Conservation (phyloP, 2,888 invertebrate species). For the Orthosia gothica region DNA sequence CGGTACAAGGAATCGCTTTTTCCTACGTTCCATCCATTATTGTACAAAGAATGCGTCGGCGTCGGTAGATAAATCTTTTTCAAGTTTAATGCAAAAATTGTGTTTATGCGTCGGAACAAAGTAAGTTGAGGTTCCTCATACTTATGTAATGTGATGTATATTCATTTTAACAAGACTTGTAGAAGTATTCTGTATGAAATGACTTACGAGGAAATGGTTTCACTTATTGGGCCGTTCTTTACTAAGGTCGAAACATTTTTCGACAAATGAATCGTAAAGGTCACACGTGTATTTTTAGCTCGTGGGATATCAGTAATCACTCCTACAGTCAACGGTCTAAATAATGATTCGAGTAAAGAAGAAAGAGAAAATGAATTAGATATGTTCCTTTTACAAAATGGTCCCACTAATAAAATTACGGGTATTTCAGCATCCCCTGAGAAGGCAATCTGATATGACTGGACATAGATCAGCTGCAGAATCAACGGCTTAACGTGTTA, state of each 20-base stretch:
- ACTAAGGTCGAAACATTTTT: neutral
- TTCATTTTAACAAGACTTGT: constrained; percentile 18
- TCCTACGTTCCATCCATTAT: constrained; percentile 72
- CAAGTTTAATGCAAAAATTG: constrained; percentile 80
- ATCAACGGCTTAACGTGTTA: neutral
- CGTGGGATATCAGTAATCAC: neutral
- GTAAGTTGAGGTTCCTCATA: constrained; percentile 56
- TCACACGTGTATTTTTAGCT: neutral
- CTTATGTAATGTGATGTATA: constrained; percentile 18
- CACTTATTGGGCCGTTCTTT: constrained; percentile 5
- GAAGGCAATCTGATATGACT: too few relatives aligned
- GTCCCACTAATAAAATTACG: too few relatives aligned
- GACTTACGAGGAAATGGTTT: constrained; percentile 17
- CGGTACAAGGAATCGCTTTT: constrained; percentile 78
- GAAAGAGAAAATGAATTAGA: too few relatives aligned
- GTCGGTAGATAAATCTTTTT: constrained; percentile 76
- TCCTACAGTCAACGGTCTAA: too few relatives aligned
- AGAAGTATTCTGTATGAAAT: constrained; percentile 2
- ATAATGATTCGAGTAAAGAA: too few relatives aligned
- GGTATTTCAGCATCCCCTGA: too few relatives aligned
- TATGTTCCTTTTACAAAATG: too few relatives aligned
- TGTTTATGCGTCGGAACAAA: constrained; percentile 70
- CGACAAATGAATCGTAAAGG: neutral
- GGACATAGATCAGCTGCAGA: neutral
- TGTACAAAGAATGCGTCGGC: constrained; percentile 71